These are phyloP conservation scores for Odiellus spinosus DNA, from an alignment of 2,888 invertebrate species.

Conservation along the genomic window DNA sequence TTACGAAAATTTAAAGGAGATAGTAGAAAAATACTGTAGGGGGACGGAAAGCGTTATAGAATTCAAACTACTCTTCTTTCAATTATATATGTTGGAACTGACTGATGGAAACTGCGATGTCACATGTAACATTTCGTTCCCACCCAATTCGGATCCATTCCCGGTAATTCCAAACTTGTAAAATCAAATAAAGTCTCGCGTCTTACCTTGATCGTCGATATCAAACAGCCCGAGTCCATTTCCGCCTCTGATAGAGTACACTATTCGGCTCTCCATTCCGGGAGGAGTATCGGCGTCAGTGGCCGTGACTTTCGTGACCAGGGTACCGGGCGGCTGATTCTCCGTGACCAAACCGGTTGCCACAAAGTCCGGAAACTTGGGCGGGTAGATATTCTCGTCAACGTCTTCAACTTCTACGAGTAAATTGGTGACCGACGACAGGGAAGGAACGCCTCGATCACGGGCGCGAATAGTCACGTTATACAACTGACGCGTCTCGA, in stretches of 20 bases:
- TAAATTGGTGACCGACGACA: constrained; percentile 61
- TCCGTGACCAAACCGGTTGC: constrained; percentile 44
- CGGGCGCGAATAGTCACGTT: constrained; percentile 68
- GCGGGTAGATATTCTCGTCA: constrained; percentile 75
- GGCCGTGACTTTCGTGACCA: constrained; percentile 60
- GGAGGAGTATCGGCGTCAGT: constrained; percentile 47
- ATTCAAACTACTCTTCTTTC: no score
- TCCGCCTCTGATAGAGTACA: constrained; percentile 72
- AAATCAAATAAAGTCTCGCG: no score
- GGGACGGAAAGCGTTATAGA: no score
- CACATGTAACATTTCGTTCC: no score
- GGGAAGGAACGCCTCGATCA: constrained; percentile 56
- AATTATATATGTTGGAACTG: no score
- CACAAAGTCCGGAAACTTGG: constrained; percentile 65
- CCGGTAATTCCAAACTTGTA: no score
- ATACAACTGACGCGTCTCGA: constrained; percentile 74
- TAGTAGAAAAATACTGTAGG: no score
- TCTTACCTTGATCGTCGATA: constrained; percentile 70
- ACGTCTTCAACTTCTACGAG: constrained; percentile 70
- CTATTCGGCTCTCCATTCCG: constrained; percentile 61
- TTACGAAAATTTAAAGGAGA: no score
- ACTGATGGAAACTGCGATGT: no score
- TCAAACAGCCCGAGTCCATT: constrained; percentile 81
- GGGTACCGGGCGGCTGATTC: constrained; percentile 57
- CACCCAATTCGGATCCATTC: no score